phyloP scores from a whole-genome alignment of 35 echinoderm and acorn worm species.

The Ophiothrix spiculata region DNA sequence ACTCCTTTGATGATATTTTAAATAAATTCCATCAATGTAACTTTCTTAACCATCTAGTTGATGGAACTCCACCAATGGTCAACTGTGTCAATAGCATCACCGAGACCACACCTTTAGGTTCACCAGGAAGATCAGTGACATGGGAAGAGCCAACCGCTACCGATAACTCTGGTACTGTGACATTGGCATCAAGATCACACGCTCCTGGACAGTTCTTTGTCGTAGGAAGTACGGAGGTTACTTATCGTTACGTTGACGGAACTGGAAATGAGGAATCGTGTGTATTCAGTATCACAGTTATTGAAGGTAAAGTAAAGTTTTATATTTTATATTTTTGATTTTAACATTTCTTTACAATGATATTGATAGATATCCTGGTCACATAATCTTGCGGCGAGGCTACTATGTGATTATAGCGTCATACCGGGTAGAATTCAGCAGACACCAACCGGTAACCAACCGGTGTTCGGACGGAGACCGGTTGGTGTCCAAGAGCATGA shows the following conservation, averaged over 20 bases:
- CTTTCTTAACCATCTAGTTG: no score
- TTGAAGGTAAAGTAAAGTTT: not conserved
- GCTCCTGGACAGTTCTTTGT: conserved; percentile 20
- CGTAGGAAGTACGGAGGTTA: conserved; percentile 6
- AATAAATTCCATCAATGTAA: no score
- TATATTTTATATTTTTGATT: no score
- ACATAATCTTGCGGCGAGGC: no score
- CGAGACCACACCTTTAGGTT: conserved; percentile 15
- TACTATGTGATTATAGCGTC: no score
- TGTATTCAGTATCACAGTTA: conserved; percentile 24
- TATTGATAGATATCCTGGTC: no score
- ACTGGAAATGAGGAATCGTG: conserved; percentile 6
- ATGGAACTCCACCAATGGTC: conserved; percentile 20
- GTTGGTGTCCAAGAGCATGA: no score
- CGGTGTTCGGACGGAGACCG: no score
- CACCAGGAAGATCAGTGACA: conserved; percentile 3
- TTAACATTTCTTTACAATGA: no score
- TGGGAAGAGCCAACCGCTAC: conserved; percentile 38
- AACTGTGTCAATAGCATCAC: conserved; percentile 19
- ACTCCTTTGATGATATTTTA: no score
- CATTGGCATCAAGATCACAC: not conserved
- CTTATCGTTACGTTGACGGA: conserved; percentile 29
- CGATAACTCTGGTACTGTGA: conserved; percentile 39
- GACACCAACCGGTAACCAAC: no score
- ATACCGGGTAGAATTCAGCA: no score